Evolutionary conservation across 2,113 vertebrate species (phyloP).

Genomic region (Mus pahari): DNA sequence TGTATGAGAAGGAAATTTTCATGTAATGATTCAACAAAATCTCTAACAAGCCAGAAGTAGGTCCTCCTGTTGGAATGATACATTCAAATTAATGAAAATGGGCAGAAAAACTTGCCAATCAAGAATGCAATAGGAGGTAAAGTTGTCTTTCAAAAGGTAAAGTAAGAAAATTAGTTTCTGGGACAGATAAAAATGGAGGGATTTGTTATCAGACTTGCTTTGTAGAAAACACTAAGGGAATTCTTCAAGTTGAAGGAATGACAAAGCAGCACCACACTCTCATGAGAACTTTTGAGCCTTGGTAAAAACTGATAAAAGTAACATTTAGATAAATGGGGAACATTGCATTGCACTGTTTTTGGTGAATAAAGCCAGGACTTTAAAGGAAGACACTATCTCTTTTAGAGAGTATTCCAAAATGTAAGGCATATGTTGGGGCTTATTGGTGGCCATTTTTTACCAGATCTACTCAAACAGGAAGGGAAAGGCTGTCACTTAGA

Average conservation of each 20-base stretch:
- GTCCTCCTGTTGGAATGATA: not conserved
- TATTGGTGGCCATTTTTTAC: not conserved
- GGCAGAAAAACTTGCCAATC: not conserved
- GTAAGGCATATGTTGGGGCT: not conserved
- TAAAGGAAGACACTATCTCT: not conserved
- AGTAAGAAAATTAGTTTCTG: not conserved
- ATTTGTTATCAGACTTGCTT: not conserved
- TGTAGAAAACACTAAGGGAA: not conserved
- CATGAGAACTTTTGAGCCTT: not conserved
- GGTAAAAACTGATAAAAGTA: not conserved
- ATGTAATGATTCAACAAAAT: not conserved
- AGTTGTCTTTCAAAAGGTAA: not conserved
- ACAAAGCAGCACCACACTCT: not conserved
- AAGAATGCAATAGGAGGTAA: not conserved
- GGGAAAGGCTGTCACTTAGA: not conserved
- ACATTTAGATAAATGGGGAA: not conserved
- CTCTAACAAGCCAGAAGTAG: not conserved
- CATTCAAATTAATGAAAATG: not conserved
- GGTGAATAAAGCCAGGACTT: not conserved
- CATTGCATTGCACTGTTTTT: not conserved
- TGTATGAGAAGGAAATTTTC: not conserved
- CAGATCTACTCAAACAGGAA: not conserved
- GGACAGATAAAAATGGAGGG: not conserved
- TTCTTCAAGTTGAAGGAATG: not conserved
- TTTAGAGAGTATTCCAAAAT: not conserved